phyloP scores from a whole-genome alignment of 1,140 invertebrate species.

The Pseudomyrmex gracilis region DNA sequence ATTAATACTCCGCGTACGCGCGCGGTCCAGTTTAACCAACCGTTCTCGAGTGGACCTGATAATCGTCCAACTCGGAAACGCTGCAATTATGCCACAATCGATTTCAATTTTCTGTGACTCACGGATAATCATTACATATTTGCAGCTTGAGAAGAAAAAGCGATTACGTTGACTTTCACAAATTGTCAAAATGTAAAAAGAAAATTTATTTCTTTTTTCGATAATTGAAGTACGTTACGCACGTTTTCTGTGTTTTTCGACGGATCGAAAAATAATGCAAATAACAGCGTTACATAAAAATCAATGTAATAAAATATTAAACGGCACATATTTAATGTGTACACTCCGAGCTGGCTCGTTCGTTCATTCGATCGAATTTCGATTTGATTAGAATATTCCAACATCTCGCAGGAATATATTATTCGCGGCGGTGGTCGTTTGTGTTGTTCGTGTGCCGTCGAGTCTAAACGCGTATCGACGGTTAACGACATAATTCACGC shows the following conservation, averaged over 20 bases:
- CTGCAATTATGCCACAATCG: conserved; percentile 36
- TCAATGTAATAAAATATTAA: neutral
- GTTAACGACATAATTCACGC: conserved; percentile 54
- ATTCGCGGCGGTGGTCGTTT: conserved; percentile 3
- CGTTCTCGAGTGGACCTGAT: conserved; percentile 42
- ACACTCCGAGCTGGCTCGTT: neutral
- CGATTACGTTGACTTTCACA: neutral
- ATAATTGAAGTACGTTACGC: neutral
- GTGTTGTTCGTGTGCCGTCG: conserved; percentile 27
- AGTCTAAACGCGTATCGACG: conserved; percentile 51
- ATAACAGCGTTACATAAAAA: too few species aligned
- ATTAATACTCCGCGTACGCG: conserved; percentile 30
- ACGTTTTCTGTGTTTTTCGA: too few species aligned
- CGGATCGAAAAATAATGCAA: too few species aligned
- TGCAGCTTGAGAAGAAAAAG: too few species aligned
- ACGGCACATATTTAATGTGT: neutral
- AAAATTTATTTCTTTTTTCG: neutral
- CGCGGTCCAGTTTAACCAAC: conserved; percentile 20
- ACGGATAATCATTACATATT: neutral
- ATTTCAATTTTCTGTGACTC: conserved; percentile 14
- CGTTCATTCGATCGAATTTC: conserved; percentile 7
- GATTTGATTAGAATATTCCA: conserved; percentile 23
- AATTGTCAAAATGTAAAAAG: neutral
- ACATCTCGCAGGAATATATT: conserved; percentile 20
- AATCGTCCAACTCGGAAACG: conserved; percentile 17